Evolutionary conservation across 2,113 vertebrate genomes (phyloP).

Genomic region (Engraulis encrasicolus): DNA sequence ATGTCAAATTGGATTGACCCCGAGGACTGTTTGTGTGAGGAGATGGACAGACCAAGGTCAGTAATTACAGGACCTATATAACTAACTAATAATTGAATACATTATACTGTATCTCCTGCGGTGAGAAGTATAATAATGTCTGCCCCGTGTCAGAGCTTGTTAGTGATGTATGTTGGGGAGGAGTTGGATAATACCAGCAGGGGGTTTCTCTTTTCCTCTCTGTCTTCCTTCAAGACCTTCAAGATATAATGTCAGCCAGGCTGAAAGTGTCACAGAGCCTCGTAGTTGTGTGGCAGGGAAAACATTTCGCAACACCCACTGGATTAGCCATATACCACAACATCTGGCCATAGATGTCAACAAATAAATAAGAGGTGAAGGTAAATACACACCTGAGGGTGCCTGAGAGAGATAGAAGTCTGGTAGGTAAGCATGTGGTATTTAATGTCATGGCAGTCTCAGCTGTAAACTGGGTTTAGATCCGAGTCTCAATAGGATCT

Average conservation of each 20-base stretch:
- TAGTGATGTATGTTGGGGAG: neutral
- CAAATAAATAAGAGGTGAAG: neutral
- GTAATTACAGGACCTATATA: neutral
- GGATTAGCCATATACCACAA: neutral
- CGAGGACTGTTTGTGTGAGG: too few species aligned
- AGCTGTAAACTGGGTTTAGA: neutral
- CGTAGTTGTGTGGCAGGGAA: neutral
- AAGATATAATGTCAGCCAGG: neutral
- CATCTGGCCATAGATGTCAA: neutral
- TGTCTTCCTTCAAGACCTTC: neutral
- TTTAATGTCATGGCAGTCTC: neutral
- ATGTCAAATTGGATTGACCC: neutral
- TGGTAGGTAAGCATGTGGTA: neutral
- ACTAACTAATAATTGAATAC: neutral
- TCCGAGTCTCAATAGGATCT: neutral
- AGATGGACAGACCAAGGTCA: neutral
- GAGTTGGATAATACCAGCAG: neutral
- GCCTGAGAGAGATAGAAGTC: neutral
- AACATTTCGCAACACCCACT: neutral
- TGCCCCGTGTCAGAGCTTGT: neutral
- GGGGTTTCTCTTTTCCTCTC: neutral
- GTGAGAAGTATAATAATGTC: neutral
- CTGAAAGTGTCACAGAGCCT: too few species aligned
- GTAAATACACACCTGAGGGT: neutral
- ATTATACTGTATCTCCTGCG: neutral